Conservation (phyloP, 1,140 invertebrate species). For the Leptinotarsa lineolata region DNA sequence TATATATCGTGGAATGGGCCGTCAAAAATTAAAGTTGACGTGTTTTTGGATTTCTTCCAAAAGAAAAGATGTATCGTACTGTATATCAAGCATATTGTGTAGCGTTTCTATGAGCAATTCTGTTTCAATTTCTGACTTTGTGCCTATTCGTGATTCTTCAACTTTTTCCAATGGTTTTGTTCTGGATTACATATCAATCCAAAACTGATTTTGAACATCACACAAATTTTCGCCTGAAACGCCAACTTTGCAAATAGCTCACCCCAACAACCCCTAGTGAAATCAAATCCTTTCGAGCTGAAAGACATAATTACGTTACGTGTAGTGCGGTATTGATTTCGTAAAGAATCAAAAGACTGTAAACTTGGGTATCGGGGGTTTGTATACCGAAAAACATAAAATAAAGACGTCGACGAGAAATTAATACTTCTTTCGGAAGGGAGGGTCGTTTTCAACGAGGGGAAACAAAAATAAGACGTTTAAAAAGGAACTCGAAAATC, state of each 20-base stretch:
- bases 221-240: too few species aligned
- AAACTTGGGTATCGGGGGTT: neutral
- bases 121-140: too few species aligned
- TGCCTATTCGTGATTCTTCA: too few species aligned
- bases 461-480: slow-evolving; percentile 8
- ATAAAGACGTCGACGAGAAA: slow-evolving; percentile 5
- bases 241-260: neutral
- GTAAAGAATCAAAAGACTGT: slow-evolving; percentile 6
- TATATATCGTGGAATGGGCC: too few species aligned
- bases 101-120: too few species aligned
- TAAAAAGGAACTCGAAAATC: neutral
- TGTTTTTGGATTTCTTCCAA: too few species aligned
- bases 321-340: neutral
- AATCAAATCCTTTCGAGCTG: neutral
- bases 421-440: neutral
- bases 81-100: too few species aligned
- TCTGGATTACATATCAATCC: too few species aligned
- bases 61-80: too few species aligned
- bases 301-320: slow-evolving; percentile 3
- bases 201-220: too few species aligned
- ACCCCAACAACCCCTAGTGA: neutral
- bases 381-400: slow-evolving; percentile 1
- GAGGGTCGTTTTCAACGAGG: slow-evolving; percentile 5
- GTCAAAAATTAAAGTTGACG: too few species aligned
- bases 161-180: too few species aligned